Base-by-base conservation (phyloP, 2,888 invertebrate species). In the Caenorhabditis panamensis region DNA sequence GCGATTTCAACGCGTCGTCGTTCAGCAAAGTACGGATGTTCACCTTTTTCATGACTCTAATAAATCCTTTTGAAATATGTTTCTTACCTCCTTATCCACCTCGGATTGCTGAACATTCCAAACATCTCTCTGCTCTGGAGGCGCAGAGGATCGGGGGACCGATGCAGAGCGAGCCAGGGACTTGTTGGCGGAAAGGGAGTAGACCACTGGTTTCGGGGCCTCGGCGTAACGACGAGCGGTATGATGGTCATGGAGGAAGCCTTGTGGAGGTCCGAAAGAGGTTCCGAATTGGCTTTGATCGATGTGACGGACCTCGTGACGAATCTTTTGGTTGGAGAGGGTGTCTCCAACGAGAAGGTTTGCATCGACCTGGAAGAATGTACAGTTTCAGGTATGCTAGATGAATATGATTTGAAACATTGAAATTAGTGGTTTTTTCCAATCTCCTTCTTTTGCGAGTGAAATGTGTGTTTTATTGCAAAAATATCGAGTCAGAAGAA, bases 261-360 rank as follows among this genome's bases (percentile, higher is more conserved):
- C 89, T 9, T 79, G 78, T 11, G 89, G 79, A 24, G 88, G 88
- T 9, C 85, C 86, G 67, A 85, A 89, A 1, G 86, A 82, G 0
- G 88, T 87, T 28, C 88, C 87, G 64, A 88, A 87, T 31, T 85
- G 82, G 20, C 71, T 71, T 58, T 85, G 87, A 37, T 89, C 87
- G 41, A 77, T 75, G 61, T 79, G 76, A 11, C 83, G 85, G 4
- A 81, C 79, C 41, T 85, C 88, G 44, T 82, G 79, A 2, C 78
- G 69, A 56, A 86, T 77, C 51, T 87, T 86, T 68, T 88, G 88
- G 68, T 90, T 90, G 20, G 90, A 88, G 13, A 90, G 68, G 4
- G 89, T 89, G 79, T 87, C 87, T 24, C 87, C 87, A 18, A 87
- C 84, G 16, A 86, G 82, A 5, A 84, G 79, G 24, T 86, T 83